Conservation (phyloP, 2,797 vertebrate species). For the Falco peregrinus region DNA sequence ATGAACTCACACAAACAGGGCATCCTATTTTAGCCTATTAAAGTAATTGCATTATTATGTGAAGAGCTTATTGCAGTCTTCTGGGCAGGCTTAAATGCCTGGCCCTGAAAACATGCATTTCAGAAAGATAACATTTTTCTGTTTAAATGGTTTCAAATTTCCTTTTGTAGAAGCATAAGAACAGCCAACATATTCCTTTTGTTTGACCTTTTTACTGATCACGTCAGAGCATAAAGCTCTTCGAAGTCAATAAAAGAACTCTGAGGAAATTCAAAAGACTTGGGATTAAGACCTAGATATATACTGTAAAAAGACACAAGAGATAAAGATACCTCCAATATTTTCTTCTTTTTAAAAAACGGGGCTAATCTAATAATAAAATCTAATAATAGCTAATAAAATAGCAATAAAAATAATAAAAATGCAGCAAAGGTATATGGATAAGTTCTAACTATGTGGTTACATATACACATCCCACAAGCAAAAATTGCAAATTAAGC, state of each 20-base stretch:
- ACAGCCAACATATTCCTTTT: neutral
- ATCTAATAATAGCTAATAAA: neutral
- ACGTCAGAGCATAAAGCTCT: neutral
- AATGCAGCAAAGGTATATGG: neutral
- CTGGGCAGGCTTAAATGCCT: constrained; percentile 25
- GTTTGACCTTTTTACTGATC: neutral
- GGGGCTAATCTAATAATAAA: neutral
- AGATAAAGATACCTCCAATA: neutral
- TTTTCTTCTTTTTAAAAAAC: neutral
- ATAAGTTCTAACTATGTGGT: neutral
- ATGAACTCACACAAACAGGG: neutral
- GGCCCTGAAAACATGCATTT: neutral
- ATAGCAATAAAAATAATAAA: neutral
- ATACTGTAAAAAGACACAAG: neutral
- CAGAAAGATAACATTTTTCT: constrained; percentile 39
- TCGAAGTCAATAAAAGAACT: neutral
- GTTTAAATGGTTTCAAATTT: constrained; percentile 47
- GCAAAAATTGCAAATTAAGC: neutral
- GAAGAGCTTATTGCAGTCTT: constrained; percentile 40
- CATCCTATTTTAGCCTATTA: constrained; percentile 15
- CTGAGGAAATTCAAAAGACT: neutral
- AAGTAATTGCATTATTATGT: constrained; percentile 62
- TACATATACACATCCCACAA: neutral
- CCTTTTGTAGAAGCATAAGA: neutral
- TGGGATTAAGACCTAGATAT: neutral